Conservation (phyloP, 2,888 invertebrate species). For the Liodrosophila aerea region DNA sequence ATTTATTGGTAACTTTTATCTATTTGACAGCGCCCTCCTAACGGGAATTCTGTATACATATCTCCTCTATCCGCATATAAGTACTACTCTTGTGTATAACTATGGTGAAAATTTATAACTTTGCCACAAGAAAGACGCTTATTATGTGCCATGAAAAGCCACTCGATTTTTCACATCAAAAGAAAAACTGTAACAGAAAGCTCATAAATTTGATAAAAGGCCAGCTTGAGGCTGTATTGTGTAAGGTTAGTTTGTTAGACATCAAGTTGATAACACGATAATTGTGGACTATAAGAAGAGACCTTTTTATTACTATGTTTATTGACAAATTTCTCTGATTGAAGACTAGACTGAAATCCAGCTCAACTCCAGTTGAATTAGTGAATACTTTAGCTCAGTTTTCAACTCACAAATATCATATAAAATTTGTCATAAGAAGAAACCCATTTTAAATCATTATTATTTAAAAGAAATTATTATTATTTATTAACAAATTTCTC, state of each 20-base stretch:
- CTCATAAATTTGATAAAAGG: conserved; percentile 8
- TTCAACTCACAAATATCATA: too few species aligned
- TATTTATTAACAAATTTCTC: too few species aligned
- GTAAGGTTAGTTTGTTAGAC: conserved; percentile 14
- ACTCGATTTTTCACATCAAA: conserved; percentile 12
- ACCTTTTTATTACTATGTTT: too few species aligned
- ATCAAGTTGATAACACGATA: too few species aligned
- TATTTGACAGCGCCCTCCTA: conserved; percentile 41
- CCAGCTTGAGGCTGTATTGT: conserved; percentile 1
- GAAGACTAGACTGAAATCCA: too few species aligned
- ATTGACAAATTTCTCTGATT: too few species aligned
- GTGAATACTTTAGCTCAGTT: too few species aligned
- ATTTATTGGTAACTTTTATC: conserved; percentile 50
- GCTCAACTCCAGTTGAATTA: too few species aligned
- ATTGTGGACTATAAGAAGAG: too few species aligned
- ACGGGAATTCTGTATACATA: conserved; percentile 27
- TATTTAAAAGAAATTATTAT: too few species aligned
- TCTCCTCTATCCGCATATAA: neutral
- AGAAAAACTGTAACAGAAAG: conserved; percentile 6
- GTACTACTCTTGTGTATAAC: conserved; percentile 18
- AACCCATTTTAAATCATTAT: too few species aligned
- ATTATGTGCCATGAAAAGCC: conserved; percentile 6
- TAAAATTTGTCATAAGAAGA: too few species aligned
- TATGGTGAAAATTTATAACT: conserved; percentile 20
- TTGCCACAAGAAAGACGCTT: conserved; percentile 8